A percentile compares a stretch with the other conserved stretches of the same genome.
These are phyloP conservation scores for Anisognathus igniventris DNA, from an alignment of 2,797 vertebrate species.

Conservation along the genomic window DNA sequence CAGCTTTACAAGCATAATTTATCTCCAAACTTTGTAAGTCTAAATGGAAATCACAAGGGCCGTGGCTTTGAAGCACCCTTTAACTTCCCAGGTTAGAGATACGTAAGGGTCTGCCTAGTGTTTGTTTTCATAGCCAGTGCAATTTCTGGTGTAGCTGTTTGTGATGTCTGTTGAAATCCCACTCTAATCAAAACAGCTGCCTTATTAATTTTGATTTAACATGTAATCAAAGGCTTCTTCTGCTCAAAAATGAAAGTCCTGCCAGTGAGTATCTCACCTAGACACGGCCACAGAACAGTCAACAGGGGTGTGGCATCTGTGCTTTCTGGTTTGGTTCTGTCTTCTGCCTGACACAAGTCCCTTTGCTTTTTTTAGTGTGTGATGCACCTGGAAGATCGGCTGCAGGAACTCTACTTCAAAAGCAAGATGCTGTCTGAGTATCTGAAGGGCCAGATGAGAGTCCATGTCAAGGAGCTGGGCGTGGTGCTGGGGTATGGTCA, in stretches of 20 bases:
- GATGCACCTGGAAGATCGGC: constrained; percentile 96
- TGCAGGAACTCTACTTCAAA: constrained; percentile 98
- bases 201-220: neutral
- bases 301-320: neutral
- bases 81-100: neutral
- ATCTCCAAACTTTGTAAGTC: constrained; percentile 96
- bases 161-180: neutral
- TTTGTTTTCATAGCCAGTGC: neutral
- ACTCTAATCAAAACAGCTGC: neutral
- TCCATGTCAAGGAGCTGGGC: constrained; percentile 95
- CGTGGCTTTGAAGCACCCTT: neutral
- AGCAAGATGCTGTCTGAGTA: constrained; percentile 98
- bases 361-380: constrained; percentile 82
- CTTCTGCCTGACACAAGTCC: neutral
- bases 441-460: constrained; percentile 95
- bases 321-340: neutral
- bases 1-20: constrained; percentile 97
- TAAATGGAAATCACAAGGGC: fast-evolving
- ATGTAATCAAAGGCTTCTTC: neutral
- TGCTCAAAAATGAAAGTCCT: neutral
- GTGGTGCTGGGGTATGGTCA: constrained; percentile 90
- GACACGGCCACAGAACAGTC: fast-evolving
- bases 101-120: neutral
- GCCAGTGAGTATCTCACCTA: neutral
- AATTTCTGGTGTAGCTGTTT: neutral